A percentile compares a stretch with the other conserved stretches of the same genome.
Evolutionary conservation across 1,140 invertebrate genomes (phyloP).

Genomic region (Aporrectodea caliginosa): DNA sequence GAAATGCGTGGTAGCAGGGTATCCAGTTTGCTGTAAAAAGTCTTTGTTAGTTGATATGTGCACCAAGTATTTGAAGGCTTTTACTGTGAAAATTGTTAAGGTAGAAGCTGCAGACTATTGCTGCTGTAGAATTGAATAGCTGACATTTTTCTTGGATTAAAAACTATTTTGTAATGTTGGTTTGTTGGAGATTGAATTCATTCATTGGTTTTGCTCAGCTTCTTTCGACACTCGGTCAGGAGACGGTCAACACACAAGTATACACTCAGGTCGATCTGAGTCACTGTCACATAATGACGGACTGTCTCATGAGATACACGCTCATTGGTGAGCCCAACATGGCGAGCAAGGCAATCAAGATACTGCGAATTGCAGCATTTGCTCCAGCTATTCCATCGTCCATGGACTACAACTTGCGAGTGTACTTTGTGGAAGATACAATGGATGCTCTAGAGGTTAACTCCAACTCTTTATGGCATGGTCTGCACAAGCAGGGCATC

Average conservation of each 20-base stretch:
- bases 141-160: no score
- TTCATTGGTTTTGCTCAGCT: no score
- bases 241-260: constrained; percentile 90
- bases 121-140: no score
- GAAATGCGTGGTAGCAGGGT: no score
- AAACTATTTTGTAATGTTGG: neutral
- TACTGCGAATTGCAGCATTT: constrained; percentile 80
- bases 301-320: constrained; percentile 80
- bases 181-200: no score
- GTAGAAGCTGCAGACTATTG: no score
- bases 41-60: no score
- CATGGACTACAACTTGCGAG: constrained; percentile 73
- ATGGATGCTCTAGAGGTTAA: constrained; percentile 79
- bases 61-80: no score
- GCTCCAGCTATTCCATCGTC: constrained; percentile 61
- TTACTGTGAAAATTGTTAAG: no score
- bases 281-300: constrained; percentile 82
- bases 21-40: no score
- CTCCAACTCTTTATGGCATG: no score
- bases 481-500: no score
- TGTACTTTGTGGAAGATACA: constrained; percentile 89
- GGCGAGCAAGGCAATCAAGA: constrained; percentile 68
- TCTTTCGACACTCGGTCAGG: constrained; percentile 82
- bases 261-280: constrained; percentile 86
- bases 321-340: constrained; percentile 70